Evolutionary conservation across 2,797 vertebrate species (phyloP), one percentile per base, ranked within the genome.

Genomic region (Monodelphis domestica): DNA sequence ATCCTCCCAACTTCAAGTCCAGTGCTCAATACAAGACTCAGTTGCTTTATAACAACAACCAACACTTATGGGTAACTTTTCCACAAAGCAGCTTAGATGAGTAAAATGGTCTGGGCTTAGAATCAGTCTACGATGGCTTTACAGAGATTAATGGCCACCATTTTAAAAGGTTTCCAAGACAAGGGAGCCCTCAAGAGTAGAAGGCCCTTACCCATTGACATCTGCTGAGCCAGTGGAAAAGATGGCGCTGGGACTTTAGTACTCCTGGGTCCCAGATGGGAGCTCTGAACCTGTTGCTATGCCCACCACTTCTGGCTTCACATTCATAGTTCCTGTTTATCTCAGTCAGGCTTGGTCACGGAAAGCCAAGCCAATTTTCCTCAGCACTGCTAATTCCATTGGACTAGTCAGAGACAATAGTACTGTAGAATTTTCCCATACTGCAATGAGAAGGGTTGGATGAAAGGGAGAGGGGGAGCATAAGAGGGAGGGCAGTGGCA

Each of bases 61-160:
- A 88, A 90, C 2, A 26, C 91, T 93, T 94, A 55, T 59, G 87
- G 17, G 89, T 4, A 5, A 94, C 30, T 88, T 89, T 53, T 63
- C 70, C 92, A 87, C 21, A 7, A 70, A 56, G 92, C 54, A 94
- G 92, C n/a, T 87, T 52, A 57, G 33, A 55, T 57, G 84, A 88
- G n/a, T 50, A 87, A 4, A 90, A 55, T 0, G 0, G 59, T 54
- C 84, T 90, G 89, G 92, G 90, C 50, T 53, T 92, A 87, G 57
- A 89, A 91, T 94, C 96, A 89, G 92, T 93, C 94, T 94, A 53
- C 95, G 95, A 93, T 0, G 51, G 95, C 91, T 89, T 57, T 59
- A 11, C 12, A n/a, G 87, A 78, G 87, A 59, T 59, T 50, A 93
- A 90, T 92, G 87, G 92, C 87, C 28, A 53, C 88, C 94, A 94